phyloP scores from a whole-genome alignment of 2,888 invertebrate species.

The Drosophila anomelani region DNA sequence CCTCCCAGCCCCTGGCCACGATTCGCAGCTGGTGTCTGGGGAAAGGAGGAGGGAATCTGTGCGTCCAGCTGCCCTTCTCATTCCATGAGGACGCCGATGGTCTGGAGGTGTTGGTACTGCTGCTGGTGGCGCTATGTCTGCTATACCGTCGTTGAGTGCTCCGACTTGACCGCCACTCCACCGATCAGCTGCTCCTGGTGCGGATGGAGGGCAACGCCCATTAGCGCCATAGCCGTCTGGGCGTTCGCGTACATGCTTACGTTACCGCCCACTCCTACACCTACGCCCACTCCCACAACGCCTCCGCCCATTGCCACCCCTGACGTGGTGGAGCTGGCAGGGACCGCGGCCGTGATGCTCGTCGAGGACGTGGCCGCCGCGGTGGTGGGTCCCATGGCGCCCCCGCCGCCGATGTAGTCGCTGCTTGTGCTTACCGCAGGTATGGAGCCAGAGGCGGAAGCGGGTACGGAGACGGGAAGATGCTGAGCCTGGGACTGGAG shows the following conservation, averaged over 20 bases:
- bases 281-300: constrained; percentile 16
- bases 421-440: constrained; percentile 78
- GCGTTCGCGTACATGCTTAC: constrained; percentile 70
- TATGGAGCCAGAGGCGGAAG: constrained; percentile 41
- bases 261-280: constrained; percentile 43
- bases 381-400: constrained; percentile 57
- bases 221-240: constrained; percentile 69
- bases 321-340: constrained; percentile 67
- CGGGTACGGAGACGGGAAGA: constrained; percentile 25
- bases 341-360: constrained; percentile 53
- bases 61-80: constrained; percentile 39
- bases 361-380: constrained; percentile 60
- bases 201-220: constrained; percentile 68
- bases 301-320: constrained; percentile 41
- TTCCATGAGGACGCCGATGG: constrained; percentile 52
- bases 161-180: constrained; percentile 66
- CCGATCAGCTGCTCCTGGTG: constrained; percentile 53
- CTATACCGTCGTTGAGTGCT: constrained; percentile 82
- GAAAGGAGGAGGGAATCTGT: constrained; percentile 4
- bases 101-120: constrained; percentile 17
- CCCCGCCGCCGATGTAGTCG: constrained; percentile 64
- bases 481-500: constrained; percentile 13
- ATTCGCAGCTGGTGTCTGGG: neutral
- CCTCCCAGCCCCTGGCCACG: neutral
- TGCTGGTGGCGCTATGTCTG: constrained; percentile 65